A percentile compares a stretch with the other conserved stretches of the same genome.
These are phyloP conservation scores for Acrocephalus kingi DNA, from an alignment of 2,113 vertebrate species.

Conservation along the genomic window DNA sequence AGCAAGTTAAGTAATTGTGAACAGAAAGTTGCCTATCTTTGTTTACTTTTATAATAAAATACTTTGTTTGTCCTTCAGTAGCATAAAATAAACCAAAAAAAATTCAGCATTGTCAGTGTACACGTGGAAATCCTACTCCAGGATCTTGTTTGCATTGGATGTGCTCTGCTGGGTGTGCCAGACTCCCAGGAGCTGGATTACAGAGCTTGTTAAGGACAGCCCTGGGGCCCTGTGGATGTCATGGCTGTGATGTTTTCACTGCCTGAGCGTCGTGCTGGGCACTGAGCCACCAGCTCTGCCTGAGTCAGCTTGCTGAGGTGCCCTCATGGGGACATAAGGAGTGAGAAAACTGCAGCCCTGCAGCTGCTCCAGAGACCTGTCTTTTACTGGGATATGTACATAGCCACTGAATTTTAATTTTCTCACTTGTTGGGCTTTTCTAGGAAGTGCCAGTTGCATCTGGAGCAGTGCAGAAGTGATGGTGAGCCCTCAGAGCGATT, in stretches of 20 bases:
- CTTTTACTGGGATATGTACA: not conserved
- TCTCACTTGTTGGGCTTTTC: not conserved
- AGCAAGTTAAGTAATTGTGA: not conserved
- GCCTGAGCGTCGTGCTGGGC: no score
- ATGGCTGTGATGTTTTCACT: rapidly evolving
- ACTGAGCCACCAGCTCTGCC: not conserved
- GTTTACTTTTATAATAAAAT: not conserved
- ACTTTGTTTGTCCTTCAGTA: not conserved
- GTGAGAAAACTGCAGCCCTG: not conserved
- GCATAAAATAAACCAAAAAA: not conserved
- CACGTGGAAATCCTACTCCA: not conserved
- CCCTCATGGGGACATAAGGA: not conserved
- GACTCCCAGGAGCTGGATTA: not conserved
- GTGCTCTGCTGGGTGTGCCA: not conserved
- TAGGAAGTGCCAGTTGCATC: rapidly evolving
- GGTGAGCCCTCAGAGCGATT: not conserved
- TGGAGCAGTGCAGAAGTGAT: rapidly evolving
- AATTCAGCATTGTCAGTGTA: not conserved
- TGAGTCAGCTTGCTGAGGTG: not conserved
- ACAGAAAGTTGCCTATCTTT: not conserved
- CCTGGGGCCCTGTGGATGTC: rapidly evolving
- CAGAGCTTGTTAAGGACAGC: not conserved
- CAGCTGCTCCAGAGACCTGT: not conserved
- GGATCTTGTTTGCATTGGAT: not conserved
- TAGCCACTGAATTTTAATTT: not conserved